These are phyloP conservation scores for Anodontia alba DNA, from an alignment of 2,888 invertebrate species.

Conservation along the genomic window DNA sequence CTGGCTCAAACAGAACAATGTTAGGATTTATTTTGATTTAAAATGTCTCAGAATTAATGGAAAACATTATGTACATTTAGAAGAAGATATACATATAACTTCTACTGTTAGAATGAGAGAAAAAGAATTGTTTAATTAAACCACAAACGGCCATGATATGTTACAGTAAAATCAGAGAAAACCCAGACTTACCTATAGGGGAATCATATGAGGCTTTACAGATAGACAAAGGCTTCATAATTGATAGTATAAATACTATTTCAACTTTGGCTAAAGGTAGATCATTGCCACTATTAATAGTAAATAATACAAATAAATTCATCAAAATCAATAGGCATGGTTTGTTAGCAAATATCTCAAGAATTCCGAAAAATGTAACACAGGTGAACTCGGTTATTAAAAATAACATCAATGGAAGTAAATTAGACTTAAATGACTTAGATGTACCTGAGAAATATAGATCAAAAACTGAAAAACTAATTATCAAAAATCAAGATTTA, in stretches of 20 bases:
- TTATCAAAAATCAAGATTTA: conserved; percentile 21
- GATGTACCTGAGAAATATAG: conserved; percentile 27
- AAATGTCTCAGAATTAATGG: conserved; percentile 21
- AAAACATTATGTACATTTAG: conserved; percentile 1
- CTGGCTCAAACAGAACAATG: conserved; percentile 12
- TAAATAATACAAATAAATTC: conserved; percentile 35
- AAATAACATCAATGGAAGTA: not conserved
- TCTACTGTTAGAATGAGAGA: conserved; percentile 9
- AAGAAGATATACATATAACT: conserved; percentile 39
- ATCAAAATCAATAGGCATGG: conserved; percentile 14
- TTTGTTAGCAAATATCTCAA: conserved; percentile 22
- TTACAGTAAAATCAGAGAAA: conserved; percentile 22
- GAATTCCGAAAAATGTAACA: not conserved
- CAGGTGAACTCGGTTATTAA: not conserved
- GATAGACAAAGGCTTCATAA: conserved; percentile 31
- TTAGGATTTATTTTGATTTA: conserved; percentile 30
- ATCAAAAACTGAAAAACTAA: not conserved
- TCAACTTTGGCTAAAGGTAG: not conserved
- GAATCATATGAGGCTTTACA: conserved; percentile 2
- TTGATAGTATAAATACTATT: conserved; percentile 5
- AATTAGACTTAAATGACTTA: conserved; percentile 22
- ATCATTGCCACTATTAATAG: conserved; percentile 22
- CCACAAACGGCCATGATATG: conserved; percentile 33
- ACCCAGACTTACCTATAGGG: conserved; percentile 7
- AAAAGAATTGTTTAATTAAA: conserved; percentile 19